Percentiles rank a stretch among this genome's conserved stretches.
phyloP scores from a whole-genome alignment of 2,113 vertebrate species.

The Chionomys nivalis region DNA sequence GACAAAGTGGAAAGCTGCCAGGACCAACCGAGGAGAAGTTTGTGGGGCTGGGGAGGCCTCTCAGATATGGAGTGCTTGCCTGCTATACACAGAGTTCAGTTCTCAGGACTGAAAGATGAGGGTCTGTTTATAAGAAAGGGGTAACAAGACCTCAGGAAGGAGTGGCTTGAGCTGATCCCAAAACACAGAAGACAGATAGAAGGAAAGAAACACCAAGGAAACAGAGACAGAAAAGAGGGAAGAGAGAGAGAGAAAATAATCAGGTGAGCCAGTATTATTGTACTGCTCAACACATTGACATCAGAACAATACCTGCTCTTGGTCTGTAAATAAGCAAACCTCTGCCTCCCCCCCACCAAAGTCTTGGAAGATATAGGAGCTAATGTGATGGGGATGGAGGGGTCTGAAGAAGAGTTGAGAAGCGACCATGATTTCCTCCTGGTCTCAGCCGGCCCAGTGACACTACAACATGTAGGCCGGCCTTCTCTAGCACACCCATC shows the following conservation, averaged over 20 bases:
- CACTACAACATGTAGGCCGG: accelerated
- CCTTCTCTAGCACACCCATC: accelerated
- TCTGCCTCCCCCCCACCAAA: no score
- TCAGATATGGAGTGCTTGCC: not conserved
- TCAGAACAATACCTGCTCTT: accelerated
- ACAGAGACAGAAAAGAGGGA: no score
- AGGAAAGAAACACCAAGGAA: not conserved
- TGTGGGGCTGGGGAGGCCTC: not conserved
- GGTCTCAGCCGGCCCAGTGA: no score
- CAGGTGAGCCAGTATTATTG: not conserved
- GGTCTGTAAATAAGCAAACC: not conserved
- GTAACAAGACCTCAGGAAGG: accelerated
- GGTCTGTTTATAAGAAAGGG: not conserved
- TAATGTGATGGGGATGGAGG: accelerated
- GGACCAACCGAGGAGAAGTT: accelerated
- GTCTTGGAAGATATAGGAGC: not conserved
- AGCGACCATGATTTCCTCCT: accelerated
- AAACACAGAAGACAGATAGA: not conserved
- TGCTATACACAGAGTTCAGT: not conserved
- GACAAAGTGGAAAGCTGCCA: accelerated
- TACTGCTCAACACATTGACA: not conserved
- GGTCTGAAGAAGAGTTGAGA: not conserved
- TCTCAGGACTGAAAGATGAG: not conserved
- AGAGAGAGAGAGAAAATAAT: no score
- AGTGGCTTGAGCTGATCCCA: accelerated